These are phyloP conservation scores for Atrichornis clamosus DNA, from an alignment of 2,113 vertebrate species.

Conservation along the genomic window DNA sequence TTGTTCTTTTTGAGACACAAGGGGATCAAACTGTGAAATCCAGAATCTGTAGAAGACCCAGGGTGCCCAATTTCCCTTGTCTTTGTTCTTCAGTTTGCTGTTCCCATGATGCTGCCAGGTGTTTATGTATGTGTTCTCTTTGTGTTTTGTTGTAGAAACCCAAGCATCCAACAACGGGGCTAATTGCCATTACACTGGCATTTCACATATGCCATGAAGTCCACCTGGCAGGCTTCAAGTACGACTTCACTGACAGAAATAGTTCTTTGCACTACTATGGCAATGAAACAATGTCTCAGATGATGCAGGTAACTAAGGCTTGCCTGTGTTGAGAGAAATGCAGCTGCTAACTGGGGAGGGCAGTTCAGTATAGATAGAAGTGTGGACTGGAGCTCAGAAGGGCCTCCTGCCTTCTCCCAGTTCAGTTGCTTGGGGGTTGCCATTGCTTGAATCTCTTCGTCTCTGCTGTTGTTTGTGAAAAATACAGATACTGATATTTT, in stretches of 20 bases:
- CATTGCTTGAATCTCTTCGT: background rate
- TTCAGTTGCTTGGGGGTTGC: background rate
- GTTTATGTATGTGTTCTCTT: background rate
- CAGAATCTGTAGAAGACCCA: background rate
- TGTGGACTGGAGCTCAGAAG: background rate
- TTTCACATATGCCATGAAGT: conserved; percentile 81
- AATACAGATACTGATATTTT: background rate
- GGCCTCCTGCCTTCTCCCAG: background rate
- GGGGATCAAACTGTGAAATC: background rate
- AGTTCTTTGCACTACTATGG: conserved; percentile 81
- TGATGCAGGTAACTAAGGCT: conserved; percentile 75
- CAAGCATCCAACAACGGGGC: conserved; percentile 80
- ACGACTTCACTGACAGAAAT: conserved; percentile 69
- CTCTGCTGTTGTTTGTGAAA: background rate
- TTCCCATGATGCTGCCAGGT: background rate
- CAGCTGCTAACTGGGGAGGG: background rate
- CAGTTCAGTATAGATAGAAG: background rate
- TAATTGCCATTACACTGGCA: conserved; percentile 79
- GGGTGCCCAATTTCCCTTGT: background rate
- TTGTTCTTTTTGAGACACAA: background rate
- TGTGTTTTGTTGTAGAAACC: conserved; percentile 68
- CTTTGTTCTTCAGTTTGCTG: background rate
- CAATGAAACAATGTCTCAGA: conserved; percentile 79
- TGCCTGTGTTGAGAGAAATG: background rate
- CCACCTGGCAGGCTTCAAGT: conserved; percentile 81